phyloP scores from a whole-genome alignment of 2,113 vertebrate genomes.

The Myodes glareolus region DNA sequence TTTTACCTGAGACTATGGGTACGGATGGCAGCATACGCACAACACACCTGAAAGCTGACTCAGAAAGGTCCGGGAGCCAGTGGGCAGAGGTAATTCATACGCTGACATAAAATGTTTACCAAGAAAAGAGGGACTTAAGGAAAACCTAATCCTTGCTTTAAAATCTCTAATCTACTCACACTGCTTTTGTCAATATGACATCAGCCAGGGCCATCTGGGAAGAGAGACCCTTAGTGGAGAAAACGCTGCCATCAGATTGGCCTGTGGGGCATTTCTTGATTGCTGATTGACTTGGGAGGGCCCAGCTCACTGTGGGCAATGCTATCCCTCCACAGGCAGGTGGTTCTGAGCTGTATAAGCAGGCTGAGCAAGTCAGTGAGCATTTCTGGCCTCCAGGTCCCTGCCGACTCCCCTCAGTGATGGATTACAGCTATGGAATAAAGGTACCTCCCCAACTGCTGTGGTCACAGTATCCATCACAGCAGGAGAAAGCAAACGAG shows the following conservation, averaged over 20 bases:
- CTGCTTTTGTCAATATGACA: neutral
- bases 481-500: neutral
- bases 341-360: neutral
- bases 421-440: neutral
- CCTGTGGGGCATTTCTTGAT: neutral
- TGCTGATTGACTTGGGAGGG: neutral
- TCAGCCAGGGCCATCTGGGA: neutral
- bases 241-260: neutral
- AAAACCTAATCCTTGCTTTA: neutral
- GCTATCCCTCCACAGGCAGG: too few species aligned
- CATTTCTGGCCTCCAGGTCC: neutral
- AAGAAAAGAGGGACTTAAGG: neutral
- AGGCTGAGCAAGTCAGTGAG: neutral
- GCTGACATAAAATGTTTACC: neutral
- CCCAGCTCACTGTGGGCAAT: neutral
- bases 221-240: neutral
- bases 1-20: neutral
- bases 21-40: neutral
- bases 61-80: neutral
- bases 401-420: neutral
- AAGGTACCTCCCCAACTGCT: neutral
- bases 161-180: neutral
- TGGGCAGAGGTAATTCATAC: neutral
- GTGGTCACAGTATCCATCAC: neutral
- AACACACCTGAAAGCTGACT: neutral